Evolutionary conservation across 2,888 invertebrate species (phyloP), one percentile per base, ranked within the genome.

Genomic region (Laspeyria flexula): DNA sequence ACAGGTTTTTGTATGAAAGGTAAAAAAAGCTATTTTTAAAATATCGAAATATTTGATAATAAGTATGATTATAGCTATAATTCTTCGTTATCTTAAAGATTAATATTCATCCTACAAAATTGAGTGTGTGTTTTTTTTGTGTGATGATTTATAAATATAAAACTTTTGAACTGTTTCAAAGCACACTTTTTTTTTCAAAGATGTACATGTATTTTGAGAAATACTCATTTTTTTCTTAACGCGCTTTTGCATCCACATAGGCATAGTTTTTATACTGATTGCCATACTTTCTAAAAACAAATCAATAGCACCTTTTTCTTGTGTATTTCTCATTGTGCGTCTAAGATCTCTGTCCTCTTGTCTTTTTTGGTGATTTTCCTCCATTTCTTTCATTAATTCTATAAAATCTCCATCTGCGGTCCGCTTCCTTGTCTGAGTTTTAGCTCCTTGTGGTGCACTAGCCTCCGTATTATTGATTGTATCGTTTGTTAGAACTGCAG

Each of bases 131-230:
- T 30, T 41, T 41, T 41, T 29, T 30, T 30, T 30, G 13, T 27
- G 25, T 39, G 15, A 25, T 13, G 12, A 27, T 25, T 13, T 13
- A 39, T 27, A 12, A 27, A 30, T 15, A 30, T 30, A 41, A 41
- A 38, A 21, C 21, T 21, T 21, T 21, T 21, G 21, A 21, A 21
- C 21, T 21, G 21, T 21, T 21, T 21, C 21, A 21, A 21, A 21
- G 21, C 21, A 21, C 38, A 41, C 15, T 41, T 41, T 41, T 41
- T 29, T 41, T 41, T 41, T 18, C 30, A 41, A 15, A 30, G 10
- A 30, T 29, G 29, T 42, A 33, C 42, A 42, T 42, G 10, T 33
- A 42, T 42, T 33, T 42, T 42, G 33, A 30, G 30, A 30, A 30
- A 30, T 30, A 30, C 30, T 30, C 30, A 30, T 7, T 25, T 25